Conservation (phyloP, 2,797 vertebrate species). For the Botia almorhae region DNA sequence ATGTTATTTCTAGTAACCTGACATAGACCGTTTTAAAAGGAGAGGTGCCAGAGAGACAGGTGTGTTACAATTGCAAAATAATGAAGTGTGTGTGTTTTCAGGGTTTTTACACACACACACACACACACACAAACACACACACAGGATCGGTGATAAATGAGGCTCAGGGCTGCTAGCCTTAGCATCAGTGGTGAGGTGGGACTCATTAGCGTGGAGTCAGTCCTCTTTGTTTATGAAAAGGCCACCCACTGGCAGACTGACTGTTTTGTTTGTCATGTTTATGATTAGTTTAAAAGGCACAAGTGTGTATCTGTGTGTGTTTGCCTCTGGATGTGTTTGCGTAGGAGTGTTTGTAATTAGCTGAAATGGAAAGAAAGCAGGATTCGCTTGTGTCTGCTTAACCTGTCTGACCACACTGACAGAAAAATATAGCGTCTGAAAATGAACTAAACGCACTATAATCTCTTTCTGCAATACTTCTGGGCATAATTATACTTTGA, state of each 20-base stretch:
- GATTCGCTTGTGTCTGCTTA: constrained; percentile 7
- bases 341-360: constrained; percentile 29
- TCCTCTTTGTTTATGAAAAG: constrained; percentile 26
- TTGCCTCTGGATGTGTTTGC: constrained; percentile 5
- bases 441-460: constrained; percentile 13
- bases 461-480: neutral
- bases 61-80: constrained; percentile 10
- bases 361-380: constrained; percentile 31
- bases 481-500: neutral
- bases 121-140: too few species aligned
- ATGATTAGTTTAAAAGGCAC: constrained; percentile 30
- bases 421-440: neutral
- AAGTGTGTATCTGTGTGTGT: neutral
- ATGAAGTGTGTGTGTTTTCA: neutral
- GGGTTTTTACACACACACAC: too few species aligned
- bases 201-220: constrained; percentile 28
- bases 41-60: too few species aligned
- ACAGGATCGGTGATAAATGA: constrained; percentile 13
- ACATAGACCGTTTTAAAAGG: neutral
- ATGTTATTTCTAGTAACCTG: neutral
- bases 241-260: constrained; percentile 18
- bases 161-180: constrained; percentile 14
- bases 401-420: neutral
- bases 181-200: constrained; percentile 11
- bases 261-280: constrained; percentile 25